These are phyloP conservation scores for Lepus europaeus DNA, from an alignment of 2,113 vertebrate genomes.

Conservation along the genomic window DNA sequence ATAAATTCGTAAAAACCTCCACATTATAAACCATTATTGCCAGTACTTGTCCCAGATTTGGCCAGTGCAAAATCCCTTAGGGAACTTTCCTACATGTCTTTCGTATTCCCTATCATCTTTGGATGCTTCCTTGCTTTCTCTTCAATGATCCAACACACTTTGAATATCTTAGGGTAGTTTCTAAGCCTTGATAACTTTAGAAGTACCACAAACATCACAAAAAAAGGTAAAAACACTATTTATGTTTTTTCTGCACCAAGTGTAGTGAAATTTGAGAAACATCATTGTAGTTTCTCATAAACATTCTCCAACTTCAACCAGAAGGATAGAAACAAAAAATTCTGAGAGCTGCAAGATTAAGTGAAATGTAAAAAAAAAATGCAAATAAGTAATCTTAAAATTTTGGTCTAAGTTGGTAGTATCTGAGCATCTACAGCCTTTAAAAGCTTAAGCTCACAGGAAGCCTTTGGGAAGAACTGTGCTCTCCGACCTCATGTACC, in stretches of 20 bases:
- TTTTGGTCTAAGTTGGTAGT: not conserved
- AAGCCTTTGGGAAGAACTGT: not conserved
- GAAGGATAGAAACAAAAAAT: not conserved
- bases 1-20: too few species aligned
- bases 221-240: not conserved
- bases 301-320: not conserved
- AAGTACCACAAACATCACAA: not conserved
- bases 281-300: not conserved
- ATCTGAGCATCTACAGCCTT: not conserved
- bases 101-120: too few species aligned
- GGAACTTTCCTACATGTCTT: too few species aligned
- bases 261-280: not conserved
- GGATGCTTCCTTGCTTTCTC: too few species aligned
- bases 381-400: not conserved
- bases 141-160: too few species aligned
- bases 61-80: too few species aligned
- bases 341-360: not conserved
- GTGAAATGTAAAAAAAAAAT: constrained; percentile 16
- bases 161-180: too few species aligned
- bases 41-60: too few species aligned
- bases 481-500: not conserved
- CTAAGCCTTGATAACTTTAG: not conserved
- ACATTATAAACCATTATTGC: too few species aligned
- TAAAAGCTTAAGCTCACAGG: not conserved
- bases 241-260: not conserved